A percentile compares a stretch with the other conserved stretches of the same genome.
These are phyloP conservation scores for Crotalus tigris DNA, from an alignment of 2,113 vertebrate species.

Conservation along the genomic window DNA sequence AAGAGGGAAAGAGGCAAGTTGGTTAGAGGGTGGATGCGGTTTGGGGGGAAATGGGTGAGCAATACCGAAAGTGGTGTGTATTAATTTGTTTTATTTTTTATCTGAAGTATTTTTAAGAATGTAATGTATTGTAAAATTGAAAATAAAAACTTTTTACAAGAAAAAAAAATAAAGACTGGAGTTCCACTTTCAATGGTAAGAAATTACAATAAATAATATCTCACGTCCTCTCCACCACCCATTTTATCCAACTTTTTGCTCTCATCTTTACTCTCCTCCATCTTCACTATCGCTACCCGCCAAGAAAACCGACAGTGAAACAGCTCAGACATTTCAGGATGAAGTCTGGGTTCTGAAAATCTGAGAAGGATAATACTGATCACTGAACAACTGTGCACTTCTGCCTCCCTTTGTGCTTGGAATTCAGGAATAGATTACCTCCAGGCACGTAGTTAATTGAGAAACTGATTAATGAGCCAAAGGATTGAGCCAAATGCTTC, in stretches of 20 bases:
- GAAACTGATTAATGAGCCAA: background rate
- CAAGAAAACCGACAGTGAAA: background rate
- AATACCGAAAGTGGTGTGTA: too few species aligned
- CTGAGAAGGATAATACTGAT: background rate
- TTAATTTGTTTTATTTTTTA: too few species aligned
- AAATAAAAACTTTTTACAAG: too few species aligned
- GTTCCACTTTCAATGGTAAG: background rate
- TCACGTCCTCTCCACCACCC: background rate
- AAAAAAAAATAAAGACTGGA: background rate
- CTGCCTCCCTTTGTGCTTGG: background rate
- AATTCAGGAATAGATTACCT: background rate
- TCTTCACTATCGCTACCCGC: background rate
- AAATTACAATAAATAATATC: background rate
- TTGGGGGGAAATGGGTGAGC: too few species aligned
- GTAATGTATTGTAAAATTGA: too few species aligned
- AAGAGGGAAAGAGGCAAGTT: too few species aligned
- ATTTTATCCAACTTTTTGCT: background rate
- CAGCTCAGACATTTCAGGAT: background rate
- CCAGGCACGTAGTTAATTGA: background rate
- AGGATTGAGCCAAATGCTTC: background rate
- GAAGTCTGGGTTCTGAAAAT: background rate
- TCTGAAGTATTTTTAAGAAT: too few species aligned
- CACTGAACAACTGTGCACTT: background rate
- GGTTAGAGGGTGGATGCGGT: too few species aligned
- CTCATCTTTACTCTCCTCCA: background rate